Conservation (phyloP, 2,113 vertebrate genomes). For the Myotis brandtii region DNA sequence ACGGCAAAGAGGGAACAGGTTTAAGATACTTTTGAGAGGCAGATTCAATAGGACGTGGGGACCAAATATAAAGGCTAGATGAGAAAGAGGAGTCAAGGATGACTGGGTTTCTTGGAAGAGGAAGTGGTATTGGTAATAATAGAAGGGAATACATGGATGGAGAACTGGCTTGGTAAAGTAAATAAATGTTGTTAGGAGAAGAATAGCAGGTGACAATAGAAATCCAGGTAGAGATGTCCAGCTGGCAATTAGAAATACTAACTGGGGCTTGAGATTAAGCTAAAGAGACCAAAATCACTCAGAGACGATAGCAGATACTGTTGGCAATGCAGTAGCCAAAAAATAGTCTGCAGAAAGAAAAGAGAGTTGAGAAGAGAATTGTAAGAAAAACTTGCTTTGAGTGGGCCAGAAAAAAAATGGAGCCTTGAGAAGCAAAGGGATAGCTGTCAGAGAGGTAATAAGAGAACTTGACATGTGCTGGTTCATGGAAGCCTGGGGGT, state of each 20-base stretch:
- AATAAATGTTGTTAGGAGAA: background rate
- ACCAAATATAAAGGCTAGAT: background rate
- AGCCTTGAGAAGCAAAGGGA: background rate
- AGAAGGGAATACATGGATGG: background rate
- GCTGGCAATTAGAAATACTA: background rate
- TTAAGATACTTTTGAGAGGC: conserved; percentile 4
- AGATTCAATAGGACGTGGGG: background rate
- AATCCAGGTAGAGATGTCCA: background rate
- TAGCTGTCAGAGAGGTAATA: background rate
- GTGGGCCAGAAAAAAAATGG: background rate
- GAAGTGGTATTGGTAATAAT: background rate
- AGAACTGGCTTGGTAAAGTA: background rate
- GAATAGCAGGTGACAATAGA: background rate
- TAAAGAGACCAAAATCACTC: background rate
- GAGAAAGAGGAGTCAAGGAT: conserved; percentile 1
- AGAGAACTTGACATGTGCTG: conserved; percentile 3
- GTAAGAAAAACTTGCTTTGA: background rate
- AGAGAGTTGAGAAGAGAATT: background rate
- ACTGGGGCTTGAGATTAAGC: background rate
- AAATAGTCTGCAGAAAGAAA: background rate
- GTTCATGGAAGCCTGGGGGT: background rate
- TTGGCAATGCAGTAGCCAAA: background rate
- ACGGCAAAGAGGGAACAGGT: background rate
- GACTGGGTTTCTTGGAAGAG: background rate
- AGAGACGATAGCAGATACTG: background rate